Base-by-base conservation (phyloP, 2,113 vertebrate species). In the Phylloscopus trochilus region DNA sequence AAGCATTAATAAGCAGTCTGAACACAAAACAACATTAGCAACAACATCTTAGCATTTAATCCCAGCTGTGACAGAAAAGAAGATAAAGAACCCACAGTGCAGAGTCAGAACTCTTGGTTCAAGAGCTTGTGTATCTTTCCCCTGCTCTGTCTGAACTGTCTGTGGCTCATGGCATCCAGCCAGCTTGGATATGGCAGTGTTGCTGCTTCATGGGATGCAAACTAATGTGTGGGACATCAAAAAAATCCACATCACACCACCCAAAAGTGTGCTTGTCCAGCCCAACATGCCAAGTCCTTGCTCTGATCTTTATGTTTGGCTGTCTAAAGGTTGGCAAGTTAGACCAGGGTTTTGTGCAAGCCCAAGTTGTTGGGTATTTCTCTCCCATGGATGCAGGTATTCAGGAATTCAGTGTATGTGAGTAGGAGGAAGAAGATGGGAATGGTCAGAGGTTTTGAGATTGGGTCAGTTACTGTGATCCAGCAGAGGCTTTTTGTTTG, bases 161-260 rank as follows among this genome's bases (percentile, higher is more conserved):
- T 37, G 51, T 75, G 67, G 43, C n/a, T 66, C 9, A 7, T 1
- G 24, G 35, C 0, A 0, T 31, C 46, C 20, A 33, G 16, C 13
- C n/a, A 78, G n/a, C 10, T 3, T 2, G 37, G 56, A 10, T 33
- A 6, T 22, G 78, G 37, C 13, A 9, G 11, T 5, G 0, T 8
- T 59, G 63, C 49, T 83, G 47, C 62, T 41, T 41, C 22, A 4
- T 21, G 30, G 46, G 27, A 17, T 60, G n/a, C 8, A 47, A 43
- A 39, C 10, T 10, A 8, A 28, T 4, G 21, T 31, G 31, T 39
- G 43, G 37, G 55, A 27, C 47, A 43, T 27, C 10, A 22, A 19
- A 51, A 81, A 59, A n/a, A 8, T 33, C 44, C 16, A 2, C 10
- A 6, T 14, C 27, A 5, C 7, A 3, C 39, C 30, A 9, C 27